Percentiles rank a stretch among this genome's conserved stretches.
Conservation (phyloP, 2,888 invertebrate species). For the Drosophila dives region DNA sequence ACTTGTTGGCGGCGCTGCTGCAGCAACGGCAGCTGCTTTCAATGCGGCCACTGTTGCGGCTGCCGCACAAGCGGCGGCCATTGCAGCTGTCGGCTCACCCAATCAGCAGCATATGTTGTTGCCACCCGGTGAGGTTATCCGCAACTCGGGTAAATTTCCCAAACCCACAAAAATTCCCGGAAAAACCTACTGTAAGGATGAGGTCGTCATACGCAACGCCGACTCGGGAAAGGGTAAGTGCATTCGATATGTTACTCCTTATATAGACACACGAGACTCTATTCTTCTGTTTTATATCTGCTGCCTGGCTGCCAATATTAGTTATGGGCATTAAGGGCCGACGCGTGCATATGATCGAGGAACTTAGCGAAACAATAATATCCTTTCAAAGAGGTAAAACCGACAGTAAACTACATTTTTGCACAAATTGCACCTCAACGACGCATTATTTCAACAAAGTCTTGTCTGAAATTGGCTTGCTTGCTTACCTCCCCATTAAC, state of each 20-base stretch:
- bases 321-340: constrained; percentile 99
- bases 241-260: background rate
- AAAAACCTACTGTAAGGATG: constrained; percentile 97
- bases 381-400: constrained; percentile 98
- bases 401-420: background rate
- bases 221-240: constrained; percentile 96
- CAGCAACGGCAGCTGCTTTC: constrained; percentile 61
- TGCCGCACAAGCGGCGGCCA: constrained; percentile 78
- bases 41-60: constrained; percentile 68
- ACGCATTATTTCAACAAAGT: constrained; percentile 7
- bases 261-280: background rate
- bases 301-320: constrained; percentile 81
- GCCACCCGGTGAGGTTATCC: constrained; percentile 93
- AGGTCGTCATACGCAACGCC: constrained; percentile 96
- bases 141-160: constrained; percentile 94
- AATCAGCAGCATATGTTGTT: constrained; percentile 86
- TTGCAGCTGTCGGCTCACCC: constrained; percentile 82
- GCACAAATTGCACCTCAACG: constrained; percentile 4
- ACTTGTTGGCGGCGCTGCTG: constrained; percentile 60
- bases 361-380: constrained; percentile 98
- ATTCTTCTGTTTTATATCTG: constrained; percentile 10
- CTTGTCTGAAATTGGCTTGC: constrained; percentile 3
- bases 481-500: background rate
- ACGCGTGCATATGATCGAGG: constrained; percentile 99
- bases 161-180: constrained; percentile 96